These are phyloP conservation scores for Cheilosia impressa DNA, from an alignment of 2,888 invertebrate genomes.

Conservation along the genomic window DNA sequence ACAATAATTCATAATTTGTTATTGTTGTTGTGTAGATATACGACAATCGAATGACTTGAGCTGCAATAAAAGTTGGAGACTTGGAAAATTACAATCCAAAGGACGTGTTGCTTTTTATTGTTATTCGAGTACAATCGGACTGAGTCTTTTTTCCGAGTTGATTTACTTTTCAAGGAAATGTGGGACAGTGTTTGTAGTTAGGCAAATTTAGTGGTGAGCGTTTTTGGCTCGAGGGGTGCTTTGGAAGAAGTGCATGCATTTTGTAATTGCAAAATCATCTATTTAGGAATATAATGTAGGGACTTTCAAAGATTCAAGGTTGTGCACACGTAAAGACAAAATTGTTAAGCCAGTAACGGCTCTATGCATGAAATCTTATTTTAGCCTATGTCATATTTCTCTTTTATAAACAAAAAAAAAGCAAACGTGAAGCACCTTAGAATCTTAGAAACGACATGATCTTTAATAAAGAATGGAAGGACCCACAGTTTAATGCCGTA, in stretches of 20 bases:
- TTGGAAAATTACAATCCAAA: conserved; percentile 16
- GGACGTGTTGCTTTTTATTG: conserved; percentile 50
- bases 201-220: neutral
- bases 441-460: too few relatives aligned
- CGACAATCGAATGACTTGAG: conserved; percentile 13
- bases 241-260: neutral
- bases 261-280: neutral
- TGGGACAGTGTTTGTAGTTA: neutral
- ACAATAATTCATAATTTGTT: conserved; percentile 59
- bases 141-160: neutral
- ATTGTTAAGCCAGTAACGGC: too few relatives aligned
- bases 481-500: too few relatives aligned
- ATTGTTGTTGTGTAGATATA: conserved; percentile 4
- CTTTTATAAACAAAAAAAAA: too few relatives aligned
- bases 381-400: too few relatives aligned
- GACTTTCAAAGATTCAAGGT: too few relatives aligned
- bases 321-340: too few relatives aligned
- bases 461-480: too few relatives aligned
- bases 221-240: neutral
- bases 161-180: neutral
- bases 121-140: conserved; percentile 21
- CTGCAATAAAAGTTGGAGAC: conserved; percentile 41
- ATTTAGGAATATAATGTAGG: too few relatives aligned
- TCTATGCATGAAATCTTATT: too few relatives aligned
- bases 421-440: too few relatives aligned